Conservation (phyloP, 92 coral and sea anemone species). For the Montipora capitata region DNA sequence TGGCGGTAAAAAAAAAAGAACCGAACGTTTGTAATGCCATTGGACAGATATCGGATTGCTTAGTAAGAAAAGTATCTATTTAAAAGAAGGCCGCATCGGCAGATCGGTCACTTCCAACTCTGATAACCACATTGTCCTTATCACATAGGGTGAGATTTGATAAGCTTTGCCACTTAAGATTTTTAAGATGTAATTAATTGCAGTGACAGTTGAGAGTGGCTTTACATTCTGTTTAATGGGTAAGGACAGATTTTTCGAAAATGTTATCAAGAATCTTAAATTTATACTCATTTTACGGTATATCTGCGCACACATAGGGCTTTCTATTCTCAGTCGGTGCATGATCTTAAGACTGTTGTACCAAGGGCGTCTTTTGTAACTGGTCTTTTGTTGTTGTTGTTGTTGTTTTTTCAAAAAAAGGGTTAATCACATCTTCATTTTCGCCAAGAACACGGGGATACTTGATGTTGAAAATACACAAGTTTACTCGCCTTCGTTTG, state of each 20-base stretch:
- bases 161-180: slow-evolving; percentile 37
- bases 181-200: slow-evolving; percentile 49
- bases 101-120: background rate
- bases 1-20: no score
- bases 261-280: background rate
- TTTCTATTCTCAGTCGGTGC: background rate
- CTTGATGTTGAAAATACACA: no score
- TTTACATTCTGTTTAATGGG: slow-evolving; percentile 29
- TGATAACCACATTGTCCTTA: slow-evolving; percentile 56
- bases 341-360: background rate
- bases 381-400: background rate
- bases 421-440: slow-evolving; percentile 19
- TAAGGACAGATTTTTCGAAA: background rate
- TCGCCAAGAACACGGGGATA: background rate
- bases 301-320: background rate
- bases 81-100: slow-evolving; percentile 31
- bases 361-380: background rate
- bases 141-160: slow-evolving; percentile 11
- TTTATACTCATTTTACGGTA: background rate
- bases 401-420: background rate
- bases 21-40: slow-evolving; percentile 15
- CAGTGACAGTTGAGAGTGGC: slow-evolving; percentile 30
- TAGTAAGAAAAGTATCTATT: background rate
- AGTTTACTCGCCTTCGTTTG: background rate
- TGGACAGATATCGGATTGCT: background rate